A percentile compares a stretch with the other conserved stretches of the same genome.
phyloP scores from a whole-genome alignment of 2,888 invertebrate species.

The Meiosimyza platycephala region DNA sequence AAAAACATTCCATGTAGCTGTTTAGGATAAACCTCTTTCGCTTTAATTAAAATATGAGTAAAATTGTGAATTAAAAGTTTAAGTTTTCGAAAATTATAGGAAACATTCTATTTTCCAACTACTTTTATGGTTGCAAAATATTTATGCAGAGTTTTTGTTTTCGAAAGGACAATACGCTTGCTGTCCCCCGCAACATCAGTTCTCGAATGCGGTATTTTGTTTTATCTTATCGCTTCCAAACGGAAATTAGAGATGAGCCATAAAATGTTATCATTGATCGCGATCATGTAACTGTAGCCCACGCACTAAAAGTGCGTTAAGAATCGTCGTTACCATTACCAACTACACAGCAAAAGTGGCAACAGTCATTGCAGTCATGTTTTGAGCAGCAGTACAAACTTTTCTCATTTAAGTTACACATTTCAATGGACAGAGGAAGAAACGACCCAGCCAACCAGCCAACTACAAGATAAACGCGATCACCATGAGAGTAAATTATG shows the following conservation, averaged over 20 bases:
- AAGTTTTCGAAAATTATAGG: too few relatives aligned
- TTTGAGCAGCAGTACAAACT: not conserved
- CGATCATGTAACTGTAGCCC: conserved; percentile 68
- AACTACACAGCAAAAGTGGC: not conserved
- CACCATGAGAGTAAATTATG: conserved; percentile 30
- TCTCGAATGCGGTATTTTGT: conserved; percentile 53
- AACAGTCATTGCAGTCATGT: conserved; percentile 14
- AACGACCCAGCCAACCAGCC: not conserved
- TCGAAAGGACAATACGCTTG: too few relatives aligned
- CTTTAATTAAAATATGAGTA: too few relatives aligned
- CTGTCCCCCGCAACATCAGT: too few relatives aligned
- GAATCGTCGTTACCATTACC: conserved; percentile 7
- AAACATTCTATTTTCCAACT: too few relatives aligned
- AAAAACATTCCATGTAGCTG: too few relatives aligned
- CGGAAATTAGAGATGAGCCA: conserved; percentile 38
- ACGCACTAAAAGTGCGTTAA: conserved; percentile 54
- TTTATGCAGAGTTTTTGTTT: too few relatives aligned
- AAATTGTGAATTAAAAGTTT: too few relatives aligned
- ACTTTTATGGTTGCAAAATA: too few relatives aligned
- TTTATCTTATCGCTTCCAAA: conserved; percentile 37
- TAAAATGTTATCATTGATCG: conserved; percentile 64
- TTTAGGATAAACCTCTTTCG: too few relatives aligned
- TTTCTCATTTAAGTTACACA: conserved; percentile 25
- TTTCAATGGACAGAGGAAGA: conserved; percentile 30
- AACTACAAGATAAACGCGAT: conserved; percentile 29